A percentile compares a stretch with the other conserved stretches of the same genome.
Conservation (phyloP, 2,888 invertebrate genomes). For the Caenorhabditis doughertyi region DNA sequence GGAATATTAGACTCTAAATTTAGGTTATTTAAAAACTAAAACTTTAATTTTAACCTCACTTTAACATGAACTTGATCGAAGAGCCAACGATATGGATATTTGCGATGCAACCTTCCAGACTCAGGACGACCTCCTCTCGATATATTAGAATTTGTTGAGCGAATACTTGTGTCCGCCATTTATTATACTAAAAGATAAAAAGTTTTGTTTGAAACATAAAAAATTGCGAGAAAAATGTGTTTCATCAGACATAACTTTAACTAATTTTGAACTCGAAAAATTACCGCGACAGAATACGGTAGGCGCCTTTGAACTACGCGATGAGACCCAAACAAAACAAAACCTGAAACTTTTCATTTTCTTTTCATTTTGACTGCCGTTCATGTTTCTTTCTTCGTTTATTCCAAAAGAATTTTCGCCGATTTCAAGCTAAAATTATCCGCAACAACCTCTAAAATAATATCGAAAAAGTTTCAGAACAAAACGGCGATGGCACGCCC, state of each 20-base stretch:
- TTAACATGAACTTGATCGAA: conserved; percentile 63
- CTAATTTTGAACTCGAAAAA: background rate
- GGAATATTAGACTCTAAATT: conserved; percentile 49
- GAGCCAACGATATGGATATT: conserved; percentile 54
- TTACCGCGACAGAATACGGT: background rate
- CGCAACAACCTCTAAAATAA: no score
- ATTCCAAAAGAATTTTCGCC: no score
- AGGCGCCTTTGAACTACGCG: background rate
- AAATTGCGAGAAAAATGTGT: background rate
- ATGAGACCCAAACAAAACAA: background rate
- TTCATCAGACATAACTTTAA: background rate
- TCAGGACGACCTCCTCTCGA: conserved; percentile 51
- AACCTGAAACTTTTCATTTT: background rate
- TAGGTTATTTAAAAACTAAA: background rate
- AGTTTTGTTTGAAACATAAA: background rate
- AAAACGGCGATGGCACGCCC: no score
- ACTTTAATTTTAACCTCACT: conserved; percentile 6
- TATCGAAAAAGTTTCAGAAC: no score
- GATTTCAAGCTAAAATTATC: no score
- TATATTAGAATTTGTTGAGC: conserved; percentile 28
- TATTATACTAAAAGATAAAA: background rate
- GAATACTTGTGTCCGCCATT: conserved; percentile 43
- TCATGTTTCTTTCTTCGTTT: background rate
- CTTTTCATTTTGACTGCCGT: background rate
- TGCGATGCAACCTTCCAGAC: conserved; percentile 55